A percentile compares a stretch with the other conserved stretches of the same genome.
These are phyloP conservation scores for Adineta ricciae DNA, from an alignment of 2,888 invertebrate genomes.

Conservation along the genomic window DNA sequence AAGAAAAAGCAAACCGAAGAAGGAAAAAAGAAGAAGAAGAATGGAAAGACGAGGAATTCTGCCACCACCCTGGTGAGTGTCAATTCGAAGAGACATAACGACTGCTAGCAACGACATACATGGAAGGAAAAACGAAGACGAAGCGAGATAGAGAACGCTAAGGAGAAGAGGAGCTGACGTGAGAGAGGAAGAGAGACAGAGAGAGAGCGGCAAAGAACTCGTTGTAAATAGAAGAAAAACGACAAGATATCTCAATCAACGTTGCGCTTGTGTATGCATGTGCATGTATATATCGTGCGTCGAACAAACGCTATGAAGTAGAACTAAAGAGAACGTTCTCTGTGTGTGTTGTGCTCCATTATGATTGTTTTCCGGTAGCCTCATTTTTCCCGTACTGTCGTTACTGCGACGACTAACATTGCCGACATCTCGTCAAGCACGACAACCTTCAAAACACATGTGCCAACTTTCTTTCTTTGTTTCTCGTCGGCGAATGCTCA, in stretches of 20 bases:
- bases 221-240: not conserved
- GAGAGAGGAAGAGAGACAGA: no score
- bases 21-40: not conserved
- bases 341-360: not conserved
- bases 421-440: constrained; percentile 4
- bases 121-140: not conserved
- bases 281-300: not conserved
- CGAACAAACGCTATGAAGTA: not conserved
- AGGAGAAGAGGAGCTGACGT: not conserved
- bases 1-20: not conserved
- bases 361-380: constrained; percentile 13
- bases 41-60: constrained; percentile 4
- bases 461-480: not conserved
- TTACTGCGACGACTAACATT: not conserved
- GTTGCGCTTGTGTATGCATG: not conserved
- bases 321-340: not conserved
- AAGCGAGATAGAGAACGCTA: not conserved
- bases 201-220: not conserved
- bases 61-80: not conserved
- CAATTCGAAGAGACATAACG: not conserved
- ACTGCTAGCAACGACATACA: not conserved
- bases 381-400: not conserved
- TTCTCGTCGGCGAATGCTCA: not conserved
- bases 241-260: constrained; percentile 5
- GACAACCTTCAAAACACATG: constrained; percentile 9